These are phyloP conservation scores for Myocastor coypus DNA, from an alignment of 2,113 vertebrate genomes.

Conservation along the genomic window DNA sequence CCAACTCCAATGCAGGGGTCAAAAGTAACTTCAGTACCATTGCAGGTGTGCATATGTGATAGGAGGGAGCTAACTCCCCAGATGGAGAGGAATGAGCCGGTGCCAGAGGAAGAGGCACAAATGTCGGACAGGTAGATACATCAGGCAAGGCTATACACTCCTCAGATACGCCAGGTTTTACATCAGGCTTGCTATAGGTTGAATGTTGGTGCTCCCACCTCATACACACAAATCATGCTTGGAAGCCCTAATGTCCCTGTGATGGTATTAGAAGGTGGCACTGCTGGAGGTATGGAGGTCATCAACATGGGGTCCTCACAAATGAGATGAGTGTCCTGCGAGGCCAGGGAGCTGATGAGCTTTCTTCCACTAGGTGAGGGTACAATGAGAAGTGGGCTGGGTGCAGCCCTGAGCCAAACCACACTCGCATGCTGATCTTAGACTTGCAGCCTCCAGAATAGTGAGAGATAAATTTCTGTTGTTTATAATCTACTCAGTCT, in stretches of 20 bases:
- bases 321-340: not conserved
- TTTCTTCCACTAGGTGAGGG: not conserved
- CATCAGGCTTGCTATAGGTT: not conserved
- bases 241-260: not conserved
- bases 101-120: not conserved
- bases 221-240: too few relatives aligned
- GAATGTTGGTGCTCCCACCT: not conserved
- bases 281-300: not conserved
- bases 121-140: not conserved
- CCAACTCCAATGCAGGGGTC: not conserved
- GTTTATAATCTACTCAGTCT: not conserved
- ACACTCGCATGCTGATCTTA: not conserved
- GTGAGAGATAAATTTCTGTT: conserved; percentile 21
- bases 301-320: not conserved
- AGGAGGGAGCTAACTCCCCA: not conserved
- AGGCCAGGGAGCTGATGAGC: not conserved
- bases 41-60: rapidly evolving
- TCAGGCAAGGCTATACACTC: not conserved
- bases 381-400: not conserved
- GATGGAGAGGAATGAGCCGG: not conserved
- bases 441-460: not conserved
- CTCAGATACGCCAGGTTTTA: not conserved
- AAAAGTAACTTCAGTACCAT: not conserved
- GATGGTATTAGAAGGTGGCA: not conserved
- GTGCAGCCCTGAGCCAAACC: not conserved